Conservation (phyloP, 2,888 invertebrate species). For the Drosophila diplacantha region DNA sequence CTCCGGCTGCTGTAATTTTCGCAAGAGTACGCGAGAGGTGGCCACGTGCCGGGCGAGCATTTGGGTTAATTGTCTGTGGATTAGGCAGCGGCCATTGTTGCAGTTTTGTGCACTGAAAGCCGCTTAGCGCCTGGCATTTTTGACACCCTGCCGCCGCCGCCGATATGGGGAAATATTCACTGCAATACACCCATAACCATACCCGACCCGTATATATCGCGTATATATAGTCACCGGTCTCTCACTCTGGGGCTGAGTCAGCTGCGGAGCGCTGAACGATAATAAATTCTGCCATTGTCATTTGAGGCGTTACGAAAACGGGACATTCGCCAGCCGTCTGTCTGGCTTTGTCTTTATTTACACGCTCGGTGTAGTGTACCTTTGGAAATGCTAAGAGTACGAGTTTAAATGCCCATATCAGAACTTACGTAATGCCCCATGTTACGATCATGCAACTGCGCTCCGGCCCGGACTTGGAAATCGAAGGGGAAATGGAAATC, state of each 20-base stretch:
- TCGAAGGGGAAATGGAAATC: slow-evolving; percentile 16
- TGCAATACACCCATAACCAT: slow-evolving; percentile 32
- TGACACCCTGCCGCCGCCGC: slow-evolving; percentile 58
- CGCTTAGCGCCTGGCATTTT: slow-evolving; percentile 64
- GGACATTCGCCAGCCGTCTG: slow-evolving; percentile 22
- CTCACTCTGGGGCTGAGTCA: slow-evolving; percentile 47
- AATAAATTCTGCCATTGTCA: slow-evolving; percentile 61
- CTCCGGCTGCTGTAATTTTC: slow-evolving; percentile 39
- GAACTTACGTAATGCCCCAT: slow-evolving; percentile 49
- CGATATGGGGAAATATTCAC: slow-evolving; percentile 51
- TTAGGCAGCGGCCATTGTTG: slow-evolving; percentile 54
- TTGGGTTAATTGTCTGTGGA: slow-evolving; percentile 71
- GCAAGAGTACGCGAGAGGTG: slow-evolving; percentile 59
- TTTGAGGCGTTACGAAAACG: slow-evolving; percentile 56
- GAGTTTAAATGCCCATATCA: slow-evolving; percentile 27
- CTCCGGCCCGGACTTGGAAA: slow-evolving; percentile 19
- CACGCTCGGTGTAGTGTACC: not conserved
- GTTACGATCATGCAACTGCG: slow-evolving; percentile 32
- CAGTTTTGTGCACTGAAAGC: slow-evolving; percentile 30
- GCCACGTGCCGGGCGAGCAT: slow-evolving; percentile 66
- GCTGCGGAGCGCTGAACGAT: slow-evolving; percentile 52
- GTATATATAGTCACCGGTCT: not conserved
- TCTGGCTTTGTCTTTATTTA: slow-evolving; percentile 21
- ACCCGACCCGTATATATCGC: not conserved
- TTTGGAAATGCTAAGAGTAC: slow-evolving; percentile 38